Evolutionary conservation across 2,888 invertebrate genomes (phyloP).

Genomic region (Lagria hirta): DNA sequence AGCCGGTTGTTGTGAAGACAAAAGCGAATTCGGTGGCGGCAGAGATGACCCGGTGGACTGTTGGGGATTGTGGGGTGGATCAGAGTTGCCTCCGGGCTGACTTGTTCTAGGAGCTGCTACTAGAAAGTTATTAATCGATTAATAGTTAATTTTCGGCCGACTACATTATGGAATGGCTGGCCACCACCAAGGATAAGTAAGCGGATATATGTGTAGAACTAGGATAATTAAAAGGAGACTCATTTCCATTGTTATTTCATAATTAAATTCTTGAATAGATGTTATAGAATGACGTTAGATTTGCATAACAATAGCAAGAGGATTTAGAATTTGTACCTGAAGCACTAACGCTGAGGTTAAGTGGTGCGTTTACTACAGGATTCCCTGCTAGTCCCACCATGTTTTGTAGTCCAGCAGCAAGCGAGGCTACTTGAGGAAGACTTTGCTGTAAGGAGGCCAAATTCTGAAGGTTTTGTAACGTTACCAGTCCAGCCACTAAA

Average conservation of each 20-base stretch:
- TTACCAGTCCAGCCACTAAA: conserved; percentile 72
- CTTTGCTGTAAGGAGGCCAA: conserved; percentile 72
- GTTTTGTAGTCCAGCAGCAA: conserved; percentile 66
- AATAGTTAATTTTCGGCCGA: conserved; percentile 10
- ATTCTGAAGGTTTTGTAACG: conserved; percentile 77
- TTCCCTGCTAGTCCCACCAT: conserved; percentile 57
- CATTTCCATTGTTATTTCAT: conserved; percentile 18
- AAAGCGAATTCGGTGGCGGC: conserved; percentile 57
- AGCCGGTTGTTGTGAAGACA: conserved; percentile 61
- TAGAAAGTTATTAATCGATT: conserved; percentile 25
- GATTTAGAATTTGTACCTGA: conserved; percentile 30
- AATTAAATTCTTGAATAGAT: conserved; percentile 17
- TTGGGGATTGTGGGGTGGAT: conserved; percentile 33
- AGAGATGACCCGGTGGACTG: conserved; percentile 35
- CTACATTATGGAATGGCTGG: neutral
- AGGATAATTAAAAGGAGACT: conserved; percentile 12
- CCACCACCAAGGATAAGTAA: conserved; percentile 5
- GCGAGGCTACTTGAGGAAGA: conserved; percentile 61
- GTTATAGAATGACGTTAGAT: conserved; percentile 14
- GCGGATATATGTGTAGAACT: conserved; percentile 8
- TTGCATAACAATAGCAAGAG: conserved; percentile 23
- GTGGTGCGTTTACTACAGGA: conserved; percentile 72
- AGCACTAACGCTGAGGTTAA: conserved; percentile 72
- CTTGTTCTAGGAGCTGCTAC: conserved; percentile 38
- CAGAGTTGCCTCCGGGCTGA: conserved; percentile 36